phyloP scores from a whole-genome alignment of 1,140 invertebrate genomes.

The Ceratoteleas bidentatus region DNA sequence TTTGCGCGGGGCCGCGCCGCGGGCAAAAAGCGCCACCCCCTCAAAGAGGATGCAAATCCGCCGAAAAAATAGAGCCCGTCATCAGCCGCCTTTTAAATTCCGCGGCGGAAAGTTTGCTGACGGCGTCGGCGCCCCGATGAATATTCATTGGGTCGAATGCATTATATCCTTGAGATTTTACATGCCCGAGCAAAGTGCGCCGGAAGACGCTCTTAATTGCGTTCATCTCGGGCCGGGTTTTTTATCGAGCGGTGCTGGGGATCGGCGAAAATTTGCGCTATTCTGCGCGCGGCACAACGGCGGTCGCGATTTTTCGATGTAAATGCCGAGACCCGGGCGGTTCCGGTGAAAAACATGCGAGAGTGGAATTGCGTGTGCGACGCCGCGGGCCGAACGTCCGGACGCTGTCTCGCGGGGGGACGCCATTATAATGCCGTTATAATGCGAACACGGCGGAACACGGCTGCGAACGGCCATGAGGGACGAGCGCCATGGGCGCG shows the following conservation, averaged over 20 bases:
- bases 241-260: conserved; percentile 28
- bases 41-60: conserved; percentile 63
- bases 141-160: conserved; percentile 60
- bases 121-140: conserved; percentile 43
- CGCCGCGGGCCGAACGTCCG: too few relatives aligned
- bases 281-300: too few relatives aligned
- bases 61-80: conserved; percentile 56
- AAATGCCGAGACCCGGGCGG: too few relatives aligned
- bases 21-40: conserved; percentile 31
- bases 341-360: too few relatives aligned
- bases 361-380: too few relatives aligned
- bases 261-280: too few relatives aligned
- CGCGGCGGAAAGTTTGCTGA: conserved; percentile 50
- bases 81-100: conserved; percentile 53
- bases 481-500: too few relatives aligned
- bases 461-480: too few relatives aligned
- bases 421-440: too few relatives aligned
- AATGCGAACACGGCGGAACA: too few relatives aligned
- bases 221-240: conserved; percentile 48
- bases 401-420: too few relatives aligned
- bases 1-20: conserved; percentile 24
- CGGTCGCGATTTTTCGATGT: too few relatives aligned
- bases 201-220: conserved; percentile 59
- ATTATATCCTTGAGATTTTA: conserved; percentile 67
- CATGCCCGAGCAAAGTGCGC: conserved; percentile 53